phyloP scores from a whole-genome alignment of 2,888 invertebrate genomes.

The Antitype chi region DNA sequence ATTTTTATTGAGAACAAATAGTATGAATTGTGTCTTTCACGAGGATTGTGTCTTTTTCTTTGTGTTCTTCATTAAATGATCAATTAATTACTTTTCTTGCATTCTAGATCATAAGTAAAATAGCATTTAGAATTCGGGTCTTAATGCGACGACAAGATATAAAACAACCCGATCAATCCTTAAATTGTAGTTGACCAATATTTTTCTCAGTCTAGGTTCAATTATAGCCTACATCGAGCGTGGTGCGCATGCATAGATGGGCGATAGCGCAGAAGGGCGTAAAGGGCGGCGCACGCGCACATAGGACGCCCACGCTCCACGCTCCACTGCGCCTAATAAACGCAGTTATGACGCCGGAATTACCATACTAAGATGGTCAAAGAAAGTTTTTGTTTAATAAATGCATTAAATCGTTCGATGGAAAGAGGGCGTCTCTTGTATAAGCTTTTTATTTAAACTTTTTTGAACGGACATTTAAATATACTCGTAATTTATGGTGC shows the following conservation, averaged over 20 bases:
- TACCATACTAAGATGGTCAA: conserved; percentile 50
- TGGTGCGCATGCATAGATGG: conserved; percentile 67
- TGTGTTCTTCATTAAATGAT: not conserved
- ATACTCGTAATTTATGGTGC: conserved; percentile 13
- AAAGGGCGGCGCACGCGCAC: conserved; percentile 70
- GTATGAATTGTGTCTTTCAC: not conserved
- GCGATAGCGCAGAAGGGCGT: conserved; percentile 70
- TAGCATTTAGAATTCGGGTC: not conserved
- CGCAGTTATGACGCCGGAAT: conserved; percentile 54
- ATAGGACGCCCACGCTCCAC: conserved; percentile 69
- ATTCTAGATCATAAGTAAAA: not conserved
- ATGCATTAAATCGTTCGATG: conserved; percentile 44
- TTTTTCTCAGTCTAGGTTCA: conserved; percentile 35
- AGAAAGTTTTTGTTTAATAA: conserved; percentile 62
- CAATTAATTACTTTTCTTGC: not conserved
- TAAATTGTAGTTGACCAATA: conserved; percentile 1
- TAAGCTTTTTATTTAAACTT: not conserved
- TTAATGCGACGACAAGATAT: not conserved
- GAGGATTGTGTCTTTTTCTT: no score
- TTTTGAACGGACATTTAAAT: not conserved
- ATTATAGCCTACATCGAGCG: conserved; percentile 51
- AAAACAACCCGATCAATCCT: conserved; percentile 1
- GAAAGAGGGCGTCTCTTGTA: not conserved
- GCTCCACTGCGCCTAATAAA: conserved; percentile 55
- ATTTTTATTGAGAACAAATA: not conserved